Base-by-base conservation (phyloP, 1,140 invertebrate species). In the Drosophila kepulauana region DNA sequence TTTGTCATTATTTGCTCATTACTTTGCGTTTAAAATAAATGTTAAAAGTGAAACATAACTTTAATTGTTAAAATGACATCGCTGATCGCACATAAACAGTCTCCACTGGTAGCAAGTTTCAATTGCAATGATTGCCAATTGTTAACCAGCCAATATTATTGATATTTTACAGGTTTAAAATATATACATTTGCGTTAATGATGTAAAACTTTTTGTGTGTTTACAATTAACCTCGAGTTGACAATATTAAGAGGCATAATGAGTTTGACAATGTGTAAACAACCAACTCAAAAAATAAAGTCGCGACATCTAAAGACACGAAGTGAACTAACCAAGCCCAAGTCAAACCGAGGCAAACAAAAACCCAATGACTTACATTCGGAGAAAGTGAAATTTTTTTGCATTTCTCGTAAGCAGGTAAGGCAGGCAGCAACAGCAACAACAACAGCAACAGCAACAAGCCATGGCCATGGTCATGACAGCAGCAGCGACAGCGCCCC, bases 341-440 rank as follows among this genome's bases (percentile, higher is more conserved):
- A 64, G 33, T 33, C 49, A 58, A 65, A 15, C 11, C 45, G 48
- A 67, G 49, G n/a, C 25, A 56, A 62, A 73, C 41, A 76, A 57
- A 85, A 75, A 78, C 84, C 84, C 84, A 87, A 87, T 87, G 84
- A 88, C 84, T 87, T 87, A 87, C 85, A 87, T 87, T 87, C 70
- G 81, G 86, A 89, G 85, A 89, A 89, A 89, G 85, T 89, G 85
- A 89, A 89, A 90, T 90, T 89, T 89, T 88, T 89, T 89, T 88
- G 85, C 85, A 88, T 88, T 88, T 89, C 70, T 81, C 64, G 70
- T 63, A 67, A 69, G 58, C 57, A 38, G 35, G 35, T 38, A 38
- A 38, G 35, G 35, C 35, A 33, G 35, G 5, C 28, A 64, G 8
- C 20, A 65, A 25, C 38, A 74, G 46, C 45, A 51, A 62, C 62